phyloP scores from a whole-genome alignment of 1,140 invertebrate genomes.

The Ladona fulva region DNA sequence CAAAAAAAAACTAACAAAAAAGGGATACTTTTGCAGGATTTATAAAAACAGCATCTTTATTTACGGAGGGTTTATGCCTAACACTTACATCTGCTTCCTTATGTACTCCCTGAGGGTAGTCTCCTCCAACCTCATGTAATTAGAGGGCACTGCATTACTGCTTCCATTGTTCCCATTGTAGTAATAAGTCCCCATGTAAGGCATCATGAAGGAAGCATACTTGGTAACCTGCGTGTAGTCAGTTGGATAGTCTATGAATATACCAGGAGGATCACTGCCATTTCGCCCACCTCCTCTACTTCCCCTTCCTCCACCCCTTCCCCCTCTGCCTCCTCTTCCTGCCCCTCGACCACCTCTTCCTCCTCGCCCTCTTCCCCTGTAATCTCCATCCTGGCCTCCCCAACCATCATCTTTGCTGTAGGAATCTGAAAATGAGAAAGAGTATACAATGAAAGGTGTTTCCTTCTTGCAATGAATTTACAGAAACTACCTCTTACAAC shows the following conservation, averaged over 20 bases:
- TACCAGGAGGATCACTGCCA: conserved; percentile 25
- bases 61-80: conserved; percentile 11
- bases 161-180: conserved; percentile 34
- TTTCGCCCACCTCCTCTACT: conserved; percentile 25
- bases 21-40: too few species aligned
- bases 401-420: conserved; percentile 27
- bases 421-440: too few species aligned
- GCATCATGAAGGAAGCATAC: conserved; percentile 44
- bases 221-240: conserved; percentile 41
- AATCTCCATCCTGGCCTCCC: conserved; percentile 25
- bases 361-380: conserved; percentile 29
- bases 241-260: conserved; percentile 39
- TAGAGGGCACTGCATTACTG: conserved; percentile 25
- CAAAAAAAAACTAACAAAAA: too few species aligned
- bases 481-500: too few species aligned
- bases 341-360: conserved; percentile 32
- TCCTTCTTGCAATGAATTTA: too few species aligned
- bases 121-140: conserved; percentile 43
- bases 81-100: conserved; percentile 72
- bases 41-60: too few species aligned
- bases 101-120: conserved; percentile 63
- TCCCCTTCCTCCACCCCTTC: conserved; percentile 24
- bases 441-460: too few species aligned
- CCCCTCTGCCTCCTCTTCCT: conserved; percentile 29
- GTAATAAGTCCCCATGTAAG: conserved; percentile 52